phyloP scores from a whole-genome alignment of 1,140 invertebrate genomes.

The Piezodorus guildinii region DNA sequence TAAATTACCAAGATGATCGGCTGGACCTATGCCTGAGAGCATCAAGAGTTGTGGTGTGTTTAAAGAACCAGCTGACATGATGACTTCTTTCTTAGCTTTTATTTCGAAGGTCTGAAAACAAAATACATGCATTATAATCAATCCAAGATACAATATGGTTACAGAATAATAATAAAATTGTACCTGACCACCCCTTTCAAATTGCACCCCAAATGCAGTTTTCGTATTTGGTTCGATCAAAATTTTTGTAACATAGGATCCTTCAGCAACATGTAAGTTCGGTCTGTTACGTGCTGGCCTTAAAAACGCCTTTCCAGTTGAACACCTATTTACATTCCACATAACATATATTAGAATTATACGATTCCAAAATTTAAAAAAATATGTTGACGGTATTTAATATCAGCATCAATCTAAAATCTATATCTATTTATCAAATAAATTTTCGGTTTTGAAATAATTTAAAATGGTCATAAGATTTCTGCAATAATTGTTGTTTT shows the following conservation, averaged over 20 bases:
- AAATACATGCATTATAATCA: not conserved
- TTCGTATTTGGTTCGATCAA: slow-evolving; percentile 35
- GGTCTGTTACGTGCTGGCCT: slow-evolving; percentile 38
- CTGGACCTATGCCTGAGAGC: slow-evolving; percentile 60
- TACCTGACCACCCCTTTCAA: slow-evolving; percentile 31
- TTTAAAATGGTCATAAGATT: too few species aligned
- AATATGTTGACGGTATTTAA: too few species aligned
- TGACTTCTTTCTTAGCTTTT: slow-evolving; percentile 43
- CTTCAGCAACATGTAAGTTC: slow-evolving; percentile 41
- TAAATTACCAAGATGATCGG: slow-evolving; percentile 47
- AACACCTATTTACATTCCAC: slow-evolving; percentile 34
- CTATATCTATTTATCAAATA: too few species aligned
- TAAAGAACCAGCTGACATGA: slow-evolving; percentile 45
- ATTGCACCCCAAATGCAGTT: slow-evolving; percentile 43
- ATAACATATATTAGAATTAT: too few species aligned
- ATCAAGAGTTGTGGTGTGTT: slow-evolving; percentile 48
- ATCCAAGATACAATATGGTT: not conserved
- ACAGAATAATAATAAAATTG: slow-evolving; percentile 31
- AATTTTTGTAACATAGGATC: slow-evolving; percentile 26
- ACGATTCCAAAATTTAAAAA: too few species aligned
- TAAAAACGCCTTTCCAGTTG: slow-evolving; percentile 48
- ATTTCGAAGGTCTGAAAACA: not conserved
- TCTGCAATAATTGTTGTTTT: too few species aligned
- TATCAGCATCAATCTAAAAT: too few species aligned
- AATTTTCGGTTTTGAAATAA: too few species aligned